Base-by-base conservation (phyloP, 64 coral and sea anemone genomes). In the Pachyseris speciosa region DNA sequence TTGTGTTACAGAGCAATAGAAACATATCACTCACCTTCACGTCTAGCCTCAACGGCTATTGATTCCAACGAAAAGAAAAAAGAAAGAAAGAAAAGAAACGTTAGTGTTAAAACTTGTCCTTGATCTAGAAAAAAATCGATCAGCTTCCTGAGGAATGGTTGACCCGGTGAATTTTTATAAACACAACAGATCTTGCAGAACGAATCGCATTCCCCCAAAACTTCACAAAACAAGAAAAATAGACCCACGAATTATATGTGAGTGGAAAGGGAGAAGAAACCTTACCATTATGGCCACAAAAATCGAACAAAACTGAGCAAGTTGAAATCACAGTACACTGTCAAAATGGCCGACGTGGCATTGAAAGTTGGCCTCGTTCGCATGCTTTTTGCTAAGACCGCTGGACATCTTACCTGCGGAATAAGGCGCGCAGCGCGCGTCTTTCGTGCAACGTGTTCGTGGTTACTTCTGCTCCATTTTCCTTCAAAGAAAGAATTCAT, bases 271-370 rank as follows among this genome's bases (percentile, higher is more conserved):
- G 9, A 11, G 2, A 15, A n/a, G 1, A 26, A 15, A 61, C 8
- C 12, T 81, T 60, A 81, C 77, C 77, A 81, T 81, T 34, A 38
- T 81, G 20, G 31, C 53, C 34, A 22, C 33, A 41, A 61, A 61
- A 81, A 24, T 61, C 17, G 22, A 15, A 22, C 31, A 81, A 60
- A 81, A 4, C 63, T 9, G 0, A 2, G 2, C 25, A 32, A 61
- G 15, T 8, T 2, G 7, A 24, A 4, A 57, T 9, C 9, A 16
- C 1, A 20, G 0, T 5, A 9, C 22, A 37, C 67, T 38, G 75
- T 28, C 53, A 81, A 81, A 26, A 81, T 81, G 77, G 77, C 77
- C 77, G 77, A 81, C 77, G 77, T 81, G 77, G 77, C 77, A 81
- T 11, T 26, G 77, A 81, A 63, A 1, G 6, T 74, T 0, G 5